These are phyloP conservation scores for Apostichopus japonicus DNA, from an alignment of 35 echinoderm and acorn worm species.

Conservation along the genomic window DNA sequence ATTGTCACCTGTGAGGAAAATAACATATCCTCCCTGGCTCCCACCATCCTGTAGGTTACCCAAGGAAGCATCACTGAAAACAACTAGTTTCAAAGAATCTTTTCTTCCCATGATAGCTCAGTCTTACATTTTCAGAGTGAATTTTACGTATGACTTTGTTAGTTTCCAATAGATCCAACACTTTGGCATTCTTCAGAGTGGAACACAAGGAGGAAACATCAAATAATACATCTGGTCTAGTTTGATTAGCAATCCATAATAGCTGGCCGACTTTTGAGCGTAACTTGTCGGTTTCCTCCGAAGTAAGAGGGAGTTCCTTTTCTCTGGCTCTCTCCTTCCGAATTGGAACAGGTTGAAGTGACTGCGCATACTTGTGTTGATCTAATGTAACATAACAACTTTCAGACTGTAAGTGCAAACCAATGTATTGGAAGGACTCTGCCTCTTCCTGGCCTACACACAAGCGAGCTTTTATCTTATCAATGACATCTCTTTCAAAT, in stretches of 20 bases:
- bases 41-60: slow-evolving; percentile 52
- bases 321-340: neutral
- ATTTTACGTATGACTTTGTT: slow-evolving; percentile 44
- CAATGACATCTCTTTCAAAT: neutral
- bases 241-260: slow-evolving; percentile 42
- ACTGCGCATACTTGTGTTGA: neutral
- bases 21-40: slow-evolving; percentile 57
- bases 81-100: neutral
- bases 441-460: neutral
- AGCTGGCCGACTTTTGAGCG: slow-evolving; percentile 37
- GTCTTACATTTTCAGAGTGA: neutral
- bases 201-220: neutral
- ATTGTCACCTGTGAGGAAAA: slow-evolving; percentile 23
- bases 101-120: neutral
- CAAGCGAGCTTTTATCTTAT: neutral
- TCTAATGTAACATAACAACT: neutral
- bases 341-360: neutral
- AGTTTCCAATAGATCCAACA: slow-evolving; percentile 39
- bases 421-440: neutral
- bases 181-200: slow-evolving; percentile 26
- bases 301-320: neutral
- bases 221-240: slow-evolving; percentile 38
- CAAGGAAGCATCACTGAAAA: slow-evolving; percentile 36
- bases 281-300: neutral
- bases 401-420: neutral